phyloP scores from a whole-genome alignment of 2,113 vertebrate genomes.

The Emydocephalus ijimae region DNA sequence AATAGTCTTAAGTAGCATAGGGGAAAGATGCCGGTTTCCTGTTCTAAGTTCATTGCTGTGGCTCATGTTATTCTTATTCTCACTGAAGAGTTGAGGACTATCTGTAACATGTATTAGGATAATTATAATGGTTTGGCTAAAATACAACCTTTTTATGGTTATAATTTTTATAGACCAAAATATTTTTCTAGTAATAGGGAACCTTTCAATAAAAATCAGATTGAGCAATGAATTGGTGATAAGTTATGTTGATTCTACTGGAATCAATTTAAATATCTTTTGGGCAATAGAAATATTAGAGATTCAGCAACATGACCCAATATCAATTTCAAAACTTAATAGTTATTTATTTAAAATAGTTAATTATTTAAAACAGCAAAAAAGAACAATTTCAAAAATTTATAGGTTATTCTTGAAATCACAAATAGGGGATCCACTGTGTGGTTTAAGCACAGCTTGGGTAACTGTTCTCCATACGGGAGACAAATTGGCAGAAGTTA shows the following conservation, averaged over 20 bases:
- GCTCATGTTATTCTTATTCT: neutral
- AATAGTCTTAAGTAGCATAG: neutral
- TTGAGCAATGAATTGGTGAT: neutral
- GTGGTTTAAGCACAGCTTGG: neutral
- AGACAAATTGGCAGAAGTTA: neutral
- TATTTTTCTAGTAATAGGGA: neutral
- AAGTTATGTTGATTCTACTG: neutral
- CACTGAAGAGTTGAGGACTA: neutral
- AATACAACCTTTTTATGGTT: neutral
- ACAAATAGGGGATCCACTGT: neutral
- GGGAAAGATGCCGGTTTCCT: neutral
- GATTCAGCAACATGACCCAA: neutral
- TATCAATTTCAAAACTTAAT: neutral
- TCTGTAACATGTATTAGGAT: neutral
- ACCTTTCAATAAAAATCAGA: neutral
- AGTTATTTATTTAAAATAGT: neutral
- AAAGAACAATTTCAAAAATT: neutral
- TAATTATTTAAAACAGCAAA: neutral
- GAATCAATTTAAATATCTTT: neutral
- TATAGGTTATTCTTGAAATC: neutral
- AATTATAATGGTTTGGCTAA: neutral
- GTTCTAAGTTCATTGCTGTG: neutral
- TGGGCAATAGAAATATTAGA: neutral
- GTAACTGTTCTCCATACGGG: neutral
- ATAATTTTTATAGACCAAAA: neutral